Evolutionary conservation across 2,888 invertebrate species (phyloP), one percentile per base, ranked within the genome.

Genomic region (Hedya salicella): DNA sequence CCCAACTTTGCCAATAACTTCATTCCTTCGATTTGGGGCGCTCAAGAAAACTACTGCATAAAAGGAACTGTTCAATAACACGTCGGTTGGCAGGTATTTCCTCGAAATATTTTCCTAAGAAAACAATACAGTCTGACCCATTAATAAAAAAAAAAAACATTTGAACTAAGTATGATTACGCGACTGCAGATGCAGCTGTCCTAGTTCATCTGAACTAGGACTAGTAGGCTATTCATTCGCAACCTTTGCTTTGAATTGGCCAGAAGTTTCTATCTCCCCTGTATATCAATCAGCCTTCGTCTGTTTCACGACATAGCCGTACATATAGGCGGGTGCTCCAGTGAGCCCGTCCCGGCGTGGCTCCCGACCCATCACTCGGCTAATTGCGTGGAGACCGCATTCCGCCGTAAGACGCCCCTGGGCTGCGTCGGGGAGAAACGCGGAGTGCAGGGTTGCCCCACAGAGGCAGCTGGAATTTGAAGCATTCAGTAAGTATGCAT

Each of bases 1-100:
- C 62, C 39, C 1, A 63, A 63, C 40, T 63, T 63, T 48, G 48
- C 17, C 48, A 39, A 63, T 63, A 48, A 56, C 54, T 63, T 40
- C 30, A 56, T 54, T 48, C 40, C 21, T n/a, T 36, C 39, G 42
- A 53, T 16, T 32, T 40, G 17, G 44, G 32, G 6, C 30, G 30
- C 40, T 17, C 11, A 9, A 17, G 30, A 14, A 56, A 63, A 56
- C 48, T 63, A 56, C 19, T 36, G 32, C 44, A 32, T 52, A 21
- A 42, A 21, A 56, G 8, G 14, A 25, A n/a, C 40, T 25, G 40
- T 21, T 36, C 14, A n/a, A 6, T 25, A 25, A 42, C 16, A 5
- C 14, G 25, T 16, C 6, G 2, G 40, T 9, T 25, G 44, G 21
- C 11, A 21, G 25, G 3, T 25, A 42, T 14, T 14, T 25, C 40